phyloP scores from a whole-genome alignment of 2,888 invertebrate genomes.

The Epirrhoe tristata region DNA sequence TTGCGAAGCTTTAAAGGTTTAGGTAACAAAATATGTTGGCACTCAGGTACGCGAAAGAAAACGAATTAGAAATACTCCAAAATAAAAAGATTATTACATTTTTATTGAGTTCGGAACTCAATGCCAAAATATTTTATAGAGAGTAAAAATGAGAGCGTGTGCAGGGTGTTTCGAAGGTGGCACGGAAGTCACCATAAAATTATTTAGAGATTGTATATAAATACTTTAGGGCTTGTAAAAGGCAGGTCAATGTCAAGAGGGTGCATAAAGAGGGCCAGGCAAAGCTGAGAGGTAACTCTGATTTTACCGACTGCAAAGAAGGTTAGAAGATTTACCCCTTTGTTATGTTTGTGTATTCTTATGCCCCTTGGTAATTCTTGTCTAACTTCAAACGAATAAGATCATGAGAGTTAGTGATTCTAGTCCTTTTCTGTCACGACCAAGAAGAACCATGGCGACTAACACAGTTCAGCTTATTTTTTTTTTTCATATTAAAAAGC shows the following conservation, averaged over 20 bases:
- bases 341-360: too few species aligned
- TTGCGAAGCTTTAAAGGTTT: too few species aligned
- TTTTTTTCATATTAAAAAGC: too few species aligned
- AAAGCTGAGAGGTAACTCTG: neutral
- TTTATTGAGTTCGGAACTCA: neutral
- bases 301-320: neutral
- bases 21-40: too few species aligned
- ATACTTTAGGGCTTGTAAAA: slow-evolving; percentile 14
- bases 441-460: too few species aligned
- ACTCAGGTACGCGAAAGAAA: too few species aligned
- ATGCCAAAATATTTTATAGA: slow-evolving; percentile 3
- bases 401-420: too few species aligned
- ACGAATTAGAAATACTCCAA: neutral
- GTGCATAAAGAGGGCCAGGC: neutral
- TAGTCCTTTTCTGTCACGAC: too few species aligned
- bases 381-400: too few species aligned
- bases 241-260: slow-evolving; percentile 14
- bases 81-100: neutral
- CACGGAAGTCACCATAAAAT: slow-evolving; percentile 13
- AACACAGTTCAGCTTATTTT: too few species aligned
- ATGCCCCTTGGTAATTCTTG: too few species aligned
- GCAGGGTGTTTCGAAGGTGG: slow-evolving; percentile 2
- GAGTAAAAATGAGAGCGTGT: slow-evolving; percentile 10
- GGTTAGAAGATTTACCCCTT: neutral
- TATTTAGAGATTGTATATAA: slow-evolving; percentile 13